phyloP scores from a whole-genome alignment of 2,888 invertebrate species.

The Xestobium rufovillosum region DNA sequence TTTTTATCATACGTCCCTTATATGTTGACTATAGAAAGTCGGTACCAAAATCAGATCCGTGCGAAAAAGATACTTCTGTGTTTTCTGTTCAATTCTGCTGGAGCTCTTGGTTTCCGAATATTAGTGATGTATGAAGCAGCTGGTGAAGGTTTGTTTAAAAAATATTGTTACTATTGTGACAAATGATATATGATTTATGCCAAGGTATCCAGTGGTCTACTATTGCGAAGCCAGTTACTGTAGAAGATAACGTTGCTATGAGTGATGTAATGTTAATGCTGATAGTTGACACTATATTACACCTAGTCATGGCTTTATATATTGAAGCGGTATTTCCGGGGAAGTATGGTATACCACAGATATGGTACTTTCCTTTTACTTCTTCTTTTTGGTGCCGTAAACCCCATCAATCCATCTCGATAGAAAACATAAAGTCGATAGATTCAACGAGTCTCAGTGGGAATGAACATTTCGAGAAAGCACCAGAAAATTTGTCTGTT shows the following conservation, averaged over 20 bases:
- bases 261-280: conserved; percentile 64
- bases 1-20: conserved; percentile 65
- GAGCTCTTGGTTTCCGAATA: conserved; percentile 66
- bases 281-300: conserved; percentile 56
- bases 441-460: conserved; percentile 1
- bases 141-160: conserved; percentile 48
- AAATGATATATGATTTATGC: not conserved
- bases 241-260: conserved; percentile 58
- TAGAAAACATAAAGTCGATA: not conserved
- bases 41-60: conserved; percentile 54
- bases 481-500: conserved; percentile 38
- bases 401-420: not conserved
- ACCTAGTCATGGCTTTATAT: conserved; percentile 61
- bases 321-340: no score
- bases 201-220: conserved; percentile 53
- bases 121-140: conserved; percentile 62
- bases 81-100: conserved; percentile 64
- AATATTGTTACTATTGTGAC: not conserved
- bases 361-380: conserved; percentile 17
- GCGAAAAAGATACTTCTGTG: conserved; percentile 53
- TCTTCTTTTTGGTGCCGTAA: conserved; percentile 17
- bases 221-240: conserved; percentile 50
- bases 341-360: conserved; percentile 23
- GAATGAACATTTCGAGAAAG: conserved; percentile 39
- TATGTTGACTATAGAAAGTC: conserved; percentile 50